Conservation (phyloP, 2,888 invertebrate species). For the Leucoma salicis region DNA sequence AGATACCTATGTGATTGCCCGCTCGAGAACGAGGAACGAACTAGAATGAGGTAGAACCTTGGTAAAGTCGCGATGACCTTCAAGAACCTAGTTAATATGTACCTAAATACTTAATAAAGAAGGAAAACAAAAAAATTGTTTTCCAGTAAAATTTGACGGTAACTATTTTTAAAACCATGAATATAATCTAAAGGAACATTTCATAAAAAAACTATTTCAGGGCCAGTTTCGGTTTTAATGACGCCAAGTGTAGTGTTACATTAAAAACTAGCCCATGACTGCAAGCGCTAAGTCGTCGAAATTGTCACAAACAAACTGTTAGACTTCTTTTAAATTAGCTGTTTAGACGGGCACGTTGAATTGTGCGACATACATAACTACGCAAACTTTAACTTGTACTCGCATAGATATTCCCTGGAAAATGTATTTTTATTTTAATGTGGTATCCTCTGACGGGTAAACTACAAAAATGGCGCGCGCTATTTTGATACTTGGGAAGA, state of each 20-base stretch:
- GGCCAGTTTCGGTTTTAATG: too few species aligned
- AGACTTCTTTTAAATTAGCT: conserved; percentile 75
- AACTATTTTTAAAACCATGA: too few species aligned
- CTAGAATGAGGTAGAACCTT: too few species aligned
- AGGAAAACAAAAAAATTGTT: too few species aligned
- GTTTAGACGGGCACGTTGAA: conserved; percentile 67
- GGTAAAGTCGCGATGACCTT: too few species aligned
- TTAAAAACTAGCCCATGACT: conserved; percentile 37
- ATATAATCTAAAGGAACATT: too few species aligned
- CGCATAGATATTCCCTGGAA: conserved; percentile 75
- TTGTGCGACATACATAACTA: conserved; percentile 60
- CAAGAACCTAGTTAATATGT: too few species aligned
- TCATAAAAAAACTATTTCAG: too few species aligned
- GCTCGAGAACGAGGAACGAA: too few species aligned
- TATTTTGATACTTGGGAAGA: conserved; percentile 26
- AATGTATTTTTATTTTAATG: conserved; percentile 79
- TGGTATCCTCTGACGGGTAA: conserved; percentile 45
- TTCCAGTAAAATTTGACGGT: too few species aligned
- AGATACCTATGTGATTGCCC: too few species aligned
- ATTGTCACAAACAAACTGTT: conserved; percentile 41
- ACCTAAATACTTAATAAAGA: too few species aligned
- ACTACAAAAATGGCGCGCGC: conserved; percentile 24
- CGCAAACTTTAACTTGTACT: conserved; percentile 74
- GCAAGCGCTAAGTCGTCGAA: conserved; percentile 26
- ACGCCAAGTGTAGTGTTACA: conserved; percentile 19